Conservation (phyloP, 2,113 vertebrate genomes). For the Neolamprologus falcicula region DNA sequence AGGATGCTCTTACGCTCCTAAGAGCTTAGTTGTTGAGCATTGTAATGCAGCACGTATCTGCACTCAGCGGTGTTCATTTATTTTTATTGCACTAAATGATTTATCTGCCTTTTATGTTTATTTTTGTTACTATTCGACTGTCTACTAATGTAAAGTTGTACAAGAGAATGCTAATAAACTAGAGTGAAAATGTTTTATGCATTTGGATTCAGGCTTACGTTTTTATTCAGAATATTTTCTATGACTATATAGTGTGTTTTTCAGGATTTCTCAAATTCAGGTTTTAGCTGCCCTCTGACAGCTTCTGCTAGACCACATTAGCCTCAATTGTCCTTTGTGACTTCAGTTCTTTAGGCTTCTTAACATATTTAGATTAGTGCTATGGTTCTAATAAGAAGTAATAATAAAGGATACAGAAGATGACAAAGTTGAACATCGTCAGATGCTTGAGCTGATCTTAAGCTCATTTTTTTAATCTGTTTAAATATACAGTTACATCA, state of each 20-base stretch:
- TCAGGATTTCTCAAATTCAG: background rate
- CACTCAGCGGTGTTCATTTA: constrained; percentile 30
- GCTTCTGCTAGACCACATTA: background rate
- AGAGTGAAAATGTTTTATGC: background rate
- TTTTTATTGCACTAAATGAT: constrained; percentile 52
- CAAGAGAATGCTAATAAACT: constrained; percentile 55
- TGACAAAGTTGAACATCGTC: background rate
- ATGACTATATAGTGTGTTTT: background rate
- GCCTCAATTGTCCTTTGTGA: background rate
- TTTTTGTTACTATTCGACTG: constrained; percentile 24
- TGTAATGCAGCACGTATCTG: background rate
- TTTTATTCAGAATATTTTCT: background rate
- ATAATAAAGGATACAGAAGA: background rate
- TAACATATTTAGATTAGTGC: background rate
- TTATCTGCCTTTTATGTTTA: constrained; percentile 49
- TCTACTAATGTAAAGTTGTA: constrained; percentile 53
- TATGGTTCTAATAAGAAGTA: background rate
- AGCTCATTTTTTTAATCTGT: background rate
- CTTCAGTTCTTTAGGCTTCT: background rate
- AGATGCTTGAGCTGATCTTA: background rate
- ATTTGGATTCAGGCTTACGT: background rate
- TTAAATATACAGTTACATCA: background rate
- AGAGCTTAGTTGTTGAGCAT: background rate
- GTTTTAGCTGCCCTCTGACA: background rate
- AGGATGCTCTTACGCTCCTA: background rate